Evolutionary conservation across 2,797 vertebrate genomes (phyloP).

Genomic region (Thalassophryne amazonica): DNA sequence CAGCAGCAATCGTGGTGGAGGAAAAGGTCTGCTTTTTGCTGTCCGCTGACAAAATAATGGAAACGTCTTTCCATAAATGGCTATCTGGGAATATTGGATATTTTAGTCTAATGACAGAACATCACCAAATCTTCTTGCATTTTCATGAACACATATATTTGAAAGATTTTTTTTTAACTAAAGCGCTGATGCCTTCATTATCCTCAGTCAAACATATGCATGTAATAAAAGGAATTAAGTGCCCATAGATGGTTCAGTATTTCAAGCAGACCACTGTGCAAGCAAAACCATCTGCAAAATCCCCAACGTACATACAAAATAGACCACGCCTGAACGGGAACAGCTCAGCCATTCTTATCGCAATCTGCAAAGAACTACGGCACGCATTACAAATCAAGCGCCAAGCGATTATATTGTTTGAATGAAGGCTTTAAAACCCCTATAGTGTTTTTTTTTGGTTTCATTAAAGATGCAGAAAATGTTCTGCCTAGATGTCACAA

Average conservation of each 20-base stretch:
- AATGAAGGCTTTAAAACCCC: conserved; percentile 4
- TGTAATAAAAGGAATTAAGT: background rate
- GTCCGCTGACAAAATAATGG: no score
- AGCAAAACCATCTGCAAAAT: conserved; percentile 22
- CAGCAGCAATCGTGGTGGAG: no score
- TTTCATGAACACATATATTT: no score
- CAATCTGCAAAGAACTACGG: conserved; percentile 1
- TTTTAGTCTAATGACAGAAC: no score
- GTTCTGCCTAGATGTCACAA: background rate
- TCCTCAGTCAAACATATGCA: background rate
- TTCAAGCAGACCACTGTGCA: conserved; percentile 14
- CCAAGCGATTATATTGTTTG: conserved; percentile 10
- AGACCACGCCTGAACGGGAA: conserved; percentile 9
- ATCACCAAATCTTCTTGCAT: no score
- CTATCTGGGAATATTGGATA: no score
- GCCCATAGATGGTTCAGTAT: background rate
- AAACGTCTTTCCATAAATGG: no score
- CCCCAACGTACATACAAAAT: conserved; percentile 30
- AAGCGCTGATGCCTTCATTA: no score
- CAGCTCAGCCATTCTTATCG: conserved; percentile 13
- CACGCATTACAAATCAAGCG: conserved; percentile 4
- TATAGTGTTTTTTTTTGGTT: background rate
- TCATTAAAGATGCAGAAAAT: no score
- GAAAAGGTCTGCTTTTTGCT: no score
- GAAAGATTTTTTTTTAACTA: no score